These are phyloP conservation scores for Phymorhynchus buccinoides DNA, from an alignment of 1,140 invertebrate genomes.

Conservation along the genomic window DNA sequence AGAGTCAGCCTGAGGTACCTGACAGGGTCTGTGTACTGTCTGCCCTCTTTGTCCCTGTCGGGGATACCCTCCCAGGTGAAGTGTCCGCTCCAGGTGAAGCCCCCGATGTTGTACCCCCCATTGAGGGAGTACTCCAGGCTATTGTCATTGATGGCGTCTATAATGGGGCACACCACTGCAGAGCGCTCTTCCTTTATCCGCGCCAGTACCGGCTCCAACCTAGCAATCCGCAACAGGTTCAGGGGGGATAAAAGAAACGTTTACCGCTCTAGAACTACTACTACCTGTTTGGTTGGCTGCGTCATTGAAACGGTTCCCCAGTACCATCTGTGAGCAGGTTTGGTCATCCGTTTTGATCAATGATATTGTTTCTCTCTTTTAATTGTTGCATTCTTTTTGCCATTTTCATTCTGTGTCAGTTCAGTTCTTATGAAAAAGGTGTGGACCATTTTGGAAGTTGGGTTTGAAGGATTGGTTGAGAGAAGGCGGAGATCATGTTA, in stretches of 20 bases:
- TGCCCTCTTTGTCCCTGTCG: slow-evolving; percentile 89
- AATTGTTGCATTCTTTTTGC: too few relatives aligned
- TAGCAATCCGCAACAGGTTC: too few relatives aligned
- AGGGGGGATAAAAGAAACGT: too few relatives aligned
- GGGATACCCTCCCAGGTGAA: slow-evolving; percentile 94
- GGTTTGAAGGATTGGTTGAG: too few relatives aligned
- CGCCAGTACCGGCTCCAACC: slow-evolving; percentile 88
- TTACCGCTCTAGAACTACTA: too few relatives aligned
- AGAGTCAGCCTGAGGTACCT: slow-evolving; percentile 57
- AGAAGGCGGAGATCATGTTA: too few relatives aligned
- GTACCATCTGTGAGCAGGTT: not conserved
- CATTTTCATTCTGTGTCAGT: too few relatives aligned
- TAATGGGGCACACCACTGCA: slow-evolving; percentile 90
- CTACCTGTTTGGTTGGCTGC: too few relatives aligned
- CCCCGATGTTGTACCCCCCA: slow-evolving; percentile 78
- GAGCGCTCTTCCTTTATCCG: slow-evolving; percentile 85
- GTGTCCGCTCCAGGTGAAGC: slow-evolving; percentile 95
- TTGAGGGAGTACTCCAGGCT: slow-evolving; percentile 86
- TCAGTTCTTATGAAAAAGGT: too few relatives aligned
- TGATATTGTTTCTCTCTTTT: too few relatives aligned
- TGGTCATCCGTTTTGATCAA: not conserved
- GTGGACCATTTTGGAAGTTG: too few relatives aligned
- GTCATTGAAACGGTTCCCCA: too few relatives aligned
- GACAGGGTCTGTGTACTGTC: slow-evolving; percentile 76
- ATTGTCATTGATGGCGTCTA: slow-evolving; percentile 91